Evolutionary conservation across 2,797 vertebrate species (phyloP).

Genomic region (Urophycis tenuis): DNA sequence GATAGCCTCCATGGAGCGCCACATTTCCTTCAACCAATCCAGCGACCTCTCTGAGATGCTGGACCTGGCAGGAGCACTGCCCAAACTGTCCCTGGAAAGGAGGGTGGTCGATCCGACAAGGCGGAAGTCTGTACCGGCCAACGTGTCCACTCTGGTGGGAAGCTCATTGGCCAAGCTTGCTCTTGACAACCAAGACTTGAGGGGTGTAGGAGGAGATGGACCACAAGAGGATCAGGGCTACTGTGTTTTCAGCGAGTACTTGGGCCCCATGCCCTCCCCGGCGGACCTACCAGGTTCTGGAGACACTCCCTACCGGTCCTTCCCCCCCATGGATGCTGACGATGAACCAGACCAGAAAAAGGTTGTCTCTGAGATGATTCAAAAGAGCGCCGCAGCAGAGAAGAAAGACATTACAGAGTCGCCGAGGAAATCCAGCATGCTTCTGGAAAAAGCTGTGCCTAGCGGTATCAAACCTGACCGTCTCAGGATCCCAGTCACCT

Average conservation of each 20-base stretch:
- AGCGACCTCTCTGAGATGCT: constrained; percentile 83
- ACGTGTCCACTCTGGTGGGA: constrained; percentile 53
- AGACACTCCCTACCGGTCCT: constrained; percentile 46
- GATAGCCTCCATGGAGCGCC: constrained; percentile 29
- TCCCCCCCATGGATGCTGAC: constrained; percentile 48
- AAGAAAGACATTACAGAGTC: constrained; percentile 43
- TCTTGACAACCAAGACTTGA: constrained; percentile 39
- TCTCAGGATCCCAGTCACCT: constrained; percentile 54
- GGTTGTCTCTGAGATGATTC: constrained; percentile 22
- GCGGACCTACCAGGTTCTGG: constrained; percentile 65
- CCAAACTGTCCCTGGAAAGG: constrained; percentile 67
- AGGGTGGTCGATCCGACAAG: constrained; percentile 69
- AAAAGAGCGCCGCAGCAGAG: constrained; percentile 31
- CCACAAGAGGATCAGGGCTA: constrained; percentile 80
- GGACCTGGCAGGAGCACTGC: constrained; percentile 80
- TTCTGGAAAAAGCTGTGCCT: constrained; percentile 62
- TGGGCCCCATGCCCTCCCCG: constrained; percentile 84
- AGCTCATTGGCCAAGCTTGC: constrained; percentile 54
- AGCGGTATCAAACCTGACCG: constrained; percentile 62
- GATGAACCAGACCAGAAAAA: constrained; percentile 32
- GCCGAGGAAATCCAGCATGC: constrained; percentile 45
- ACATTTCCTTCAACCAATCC: constrained; percentile 35
- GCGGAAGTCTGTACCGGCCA: constrained; percentile 72
- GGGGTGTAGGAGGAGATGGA: constrained; percentile 62
- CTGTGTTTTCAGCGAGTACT: constrained; percentile 86